Evolutionary conservation across 1,140 invertebrate species (phyloP).

Genomic region (Pararge aegeria): DNA sequence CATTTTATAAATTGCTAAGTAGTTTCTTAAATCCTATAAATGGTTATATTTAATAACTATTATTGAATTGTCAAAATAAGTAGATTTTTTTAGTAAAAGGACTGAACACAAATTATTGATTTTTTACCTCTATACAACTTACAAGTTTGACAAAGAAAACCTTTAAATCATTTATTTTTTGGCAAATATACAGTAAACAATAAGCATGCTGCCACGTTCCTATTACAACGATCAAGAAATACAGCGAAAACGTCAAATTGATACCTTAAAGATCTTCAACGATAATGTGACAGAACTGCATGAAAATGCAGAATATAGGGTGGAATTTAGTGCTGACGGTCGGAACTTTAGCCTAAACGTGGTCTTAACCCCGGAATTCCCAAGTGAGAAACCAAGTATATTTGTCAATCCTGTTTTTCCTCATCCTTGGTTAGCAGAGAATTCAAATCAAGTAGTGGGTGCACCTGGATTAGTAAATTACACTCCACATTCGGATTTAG

Average conservation of each 20-base stretch:
- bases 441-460: slow-evolving; percentile 82
- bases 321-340: slow-evolving; percentile 83
- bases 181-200: background rate
- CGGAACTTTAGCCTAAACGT: slow-evolving; percentile 84
- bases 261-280: slow-evolving; percentile 87
- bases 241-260: slow-evolving; percentile 81
- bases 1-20: too few relatives aligned
- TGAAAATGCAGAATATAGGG: slow-evolving; percentile 85
- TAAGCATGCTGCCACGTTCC: slow-evolving; percentile 52
- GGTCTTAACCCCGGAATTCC: slow-evolving; percentile 84
- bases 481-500: slow-evolving; percentile 87
- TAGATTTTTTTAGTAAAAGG: background rate
- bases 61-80: too few relatives aligned
- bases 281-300: slow-evolving; percentile 85
- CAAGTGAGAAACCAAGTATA: slow-evolving; percentile 86
- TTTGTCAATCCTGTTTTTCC: slow-evolving; percentile 83
- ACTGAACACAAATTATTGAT: background rate
- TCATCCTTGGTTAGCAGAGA: slow-evolving; percentile 85
- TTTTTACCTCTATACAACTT: background rate
- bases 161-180: background rate
- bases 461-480: slow-evolving; percentile 88
- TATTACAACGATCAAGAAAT: slow-evolving; percentile 74
- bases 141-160: background rate
- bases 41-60: too few relatives aligned
- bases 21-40: too few relatives aligned